Conservation (phyloP, 2,113 vertebrate genomes). For the Sylvilagus bachmani region DNA sequence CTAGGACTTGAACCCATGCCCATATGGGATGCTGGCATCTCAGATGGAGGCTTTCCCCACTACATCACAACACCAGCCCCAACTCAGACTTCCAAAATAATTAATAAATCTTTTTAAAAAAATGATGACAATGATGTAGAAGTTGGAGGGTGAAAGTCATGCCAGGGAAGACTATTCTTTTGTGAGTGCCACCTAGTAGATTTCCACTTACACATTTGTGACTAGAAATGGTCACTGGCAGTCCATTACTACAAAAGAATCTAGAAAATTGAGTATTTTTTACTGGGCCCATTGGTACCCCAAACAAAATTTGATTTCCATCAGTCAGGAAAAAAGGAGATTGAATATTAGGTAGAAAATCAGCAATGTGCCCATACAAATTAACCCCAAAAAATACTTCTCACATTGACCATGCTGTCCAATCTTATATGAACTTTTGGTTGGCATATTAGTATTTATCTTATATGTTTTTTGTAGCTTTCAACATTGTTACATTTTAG, state of each 20-base stretch:
- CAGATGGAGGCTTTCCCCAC: too few species aligned
- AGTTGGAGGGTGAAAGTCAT: neutral
- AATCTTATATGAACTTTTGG: conserved; percentile 1
- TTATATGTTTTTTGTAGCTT: neutral
- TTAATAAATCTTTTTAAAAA: too few species aligned
- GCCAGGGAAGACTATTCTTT: neutral
- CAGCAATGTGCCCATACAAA: neutral
- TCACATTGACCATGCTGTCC: neutral
- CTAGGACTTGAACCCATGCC: too few species aligned
- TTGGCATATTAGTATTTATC: neutral
- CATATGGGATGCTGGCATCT: too few species aligned
- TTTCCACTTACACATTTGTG: neutral
- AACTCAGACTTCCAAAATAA: too few species aligned
- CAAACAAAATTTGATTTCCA: neutral
- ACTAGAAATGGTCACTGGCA: neutral
- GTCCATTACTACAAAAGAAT: neutral
- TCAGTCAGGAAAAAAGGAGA: neutral
- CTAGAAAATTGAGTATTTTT: conserved; percentile 2
- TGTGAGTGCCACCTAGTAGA: neutral
- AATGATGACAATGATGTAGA: too few species aligned
- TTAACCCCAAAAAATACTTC: neutral
- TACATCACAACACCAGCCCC: too few species aligned
- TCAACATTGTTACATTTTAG: neutral
- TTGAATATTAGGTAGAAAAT: neutral
- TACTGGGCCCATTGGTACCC: neutral